These are phyloP conservation scores for Drosophila gaucha DNA, from an alignment of 2,888 invertebrate genomes.

Conservation along the genomic window DNA sequence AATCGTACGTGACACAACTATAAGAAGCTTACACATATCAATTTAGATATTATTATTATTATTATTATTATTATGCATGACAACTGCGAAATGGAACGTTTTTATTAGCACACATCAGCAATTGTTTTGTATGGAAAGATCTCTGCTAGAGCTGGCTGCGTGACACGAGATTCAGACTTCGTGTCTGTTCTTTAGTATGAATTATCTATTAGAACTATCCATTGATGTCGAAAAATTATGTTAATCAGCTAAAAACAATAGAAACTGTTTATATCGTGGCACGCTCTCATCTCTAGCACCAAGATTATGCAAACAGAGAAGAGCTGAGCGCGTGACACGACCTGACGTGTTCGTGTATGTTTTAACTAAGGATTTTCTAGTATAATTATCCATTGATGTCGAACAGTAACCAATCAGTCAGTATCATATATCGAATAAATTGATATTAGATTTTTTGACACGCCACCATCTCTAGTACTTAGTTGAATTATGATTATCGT, in stretches of 20 bases:
- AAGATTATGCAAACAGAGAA: too few species aligned
- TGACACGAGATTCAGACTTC: not conserved
- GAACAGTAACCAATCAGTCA: too few species aligned
- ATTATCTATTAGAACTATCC: not conserved
- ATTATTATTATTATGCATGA: conserved; percentile 27
- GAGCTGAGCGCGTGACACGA: too few species aligned
- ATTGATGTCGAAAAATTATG: not conserved
- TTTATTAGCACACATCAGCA: conserved; percentile 8
- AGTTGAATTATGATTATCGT: too few species aligned
- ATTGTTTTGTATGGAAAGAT: conserved; percentile 2
- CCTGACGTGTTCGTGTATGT: not conserved
- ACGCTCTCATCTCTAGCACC: too few species aligned
- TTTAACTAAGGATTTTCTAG: too few species aligned
- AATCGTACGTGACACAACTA: conserved; percentile 47
- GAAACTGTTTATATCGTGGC: not conserved
- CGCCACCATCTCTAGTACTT: too few species aligned
- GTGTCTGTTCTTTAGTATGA: not conserved
- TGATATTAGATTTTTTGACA: too few species aligned
- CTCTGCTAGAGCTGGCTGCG: not conserved
- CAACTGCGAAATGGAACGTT: conserved; percentile 12
- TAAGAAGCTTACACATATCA: conserved; percentile 19
- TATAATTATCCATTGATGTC: too few species aligned
- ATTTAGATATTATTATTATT: conserved; percentile 21
- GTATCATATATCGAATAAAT: too few species aligned
- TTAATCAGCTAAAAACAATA: too few species aligned